Percentiles rank a stretch among this genome's conserved stretches.
These are phyloP conservation scores for Furnarius figulus DNA, from an alignment of 2,113 vertebrate genomes.

Conservation along the genomic window DNA sequence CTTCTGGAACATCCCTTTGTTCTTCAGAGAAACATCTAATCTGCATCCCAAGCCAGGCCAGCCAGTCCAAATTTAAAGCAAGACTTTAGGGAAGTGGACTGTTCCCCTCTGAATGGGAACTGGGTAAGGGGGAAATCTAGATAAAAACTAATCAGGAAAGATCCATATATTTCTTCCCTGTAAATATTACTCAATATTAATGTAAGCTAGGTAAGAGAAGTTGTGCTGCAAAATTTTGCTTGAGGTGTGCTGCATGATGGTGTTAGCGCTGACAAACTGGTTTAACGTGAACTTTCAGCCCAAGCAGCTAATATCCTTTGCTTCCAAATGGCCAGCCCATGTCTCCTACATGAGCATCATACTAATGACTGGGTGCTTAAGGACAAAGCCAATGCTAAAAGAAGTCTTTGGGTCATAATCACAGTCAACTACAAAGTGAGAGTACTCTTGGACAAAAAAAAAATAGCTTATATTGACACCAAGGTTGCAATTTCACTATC, in stretches of 20 bases:
- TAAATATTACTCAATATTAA: neutral
- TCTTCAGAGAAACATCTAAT: neutral
- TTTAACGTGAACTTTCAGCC: neutral
- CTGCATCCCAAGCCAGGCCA: neutral
- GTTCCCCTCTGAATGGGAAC: neutral
- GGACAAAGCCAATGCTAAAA: neutral
- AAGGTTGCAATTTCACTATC: neutral
- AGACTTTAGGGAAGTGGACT: neutral
- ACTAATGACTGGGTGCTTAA: neutral
- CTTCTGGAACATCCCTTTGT: neutral
- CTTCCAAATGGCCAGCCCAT: neutral
- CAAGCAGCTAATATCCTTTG: neutral
- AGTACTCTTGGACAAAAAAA: neutral
- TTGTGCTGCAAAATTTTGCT: neutral
- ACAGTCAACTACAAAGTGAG: neutral
- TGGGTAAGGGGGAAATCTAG: neutral
- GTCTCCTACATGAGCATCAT: neutral
- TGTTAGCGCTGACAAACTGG: neutral
- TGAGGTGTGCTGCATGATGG: neutral
- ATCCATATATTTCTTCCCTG: neutral
- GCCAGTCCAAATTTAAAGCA: neutral
- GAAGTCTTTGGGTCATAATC: neutral
- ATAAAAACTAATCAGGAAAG: neutral
- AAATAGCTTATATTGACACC: neutral
- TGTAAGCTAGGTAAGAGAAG: neutral